Evolutionary conservation across 35 echinoderm and acorn worm genomes (phyloP).

Genomic region (Ptychodera flava): DNA sequence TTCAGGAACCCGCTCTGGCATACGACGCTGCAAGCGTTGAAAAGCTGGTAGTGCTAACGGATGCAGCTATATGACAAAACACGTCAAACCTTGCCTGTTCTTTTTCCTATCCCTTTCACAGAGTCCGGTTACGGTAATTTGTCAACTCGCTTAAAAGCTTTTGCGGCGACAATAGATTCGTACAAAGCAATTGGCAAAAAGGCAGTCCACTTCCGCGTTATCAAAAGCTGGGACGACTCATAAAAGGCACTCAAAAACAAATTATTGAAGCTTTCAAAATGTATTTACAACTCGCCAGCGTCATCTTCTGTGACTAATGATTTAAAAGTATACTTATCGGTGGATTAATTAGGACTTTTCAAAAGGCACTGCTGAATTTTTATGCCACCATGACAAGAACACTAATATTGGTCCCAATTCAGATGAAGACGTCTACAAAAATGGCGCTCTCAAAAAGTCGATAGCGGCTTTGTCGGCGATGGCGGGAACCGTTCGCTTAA

Average conservation of each 20-base stretch:
- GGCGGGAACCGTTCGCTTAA: too few relatives aligned
- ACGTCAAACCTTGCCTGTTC: not conserved
- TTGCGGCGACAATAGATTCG: not conserved
- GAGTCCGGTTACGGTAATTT: not conserved
- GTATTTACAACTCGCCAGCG: not conserved
- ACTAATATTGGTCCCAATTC: not conserved
- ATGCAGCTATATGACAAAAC: not conserved
- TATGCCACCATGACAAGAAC: not conserved
- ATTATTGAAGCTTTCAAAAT: not conserved
- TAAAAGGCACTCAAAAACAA: not conserved
- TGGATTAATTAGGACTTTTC: not conserved
- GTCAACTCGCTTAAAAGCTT: not conserved
- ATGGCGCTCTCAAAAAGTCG: not conserved
- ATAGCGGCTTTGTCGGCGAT: not conserved
- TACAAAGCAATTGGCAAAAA: not conserved
- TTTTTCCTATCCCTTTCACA: not conserved
- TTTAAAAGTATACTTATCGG: not conserved
- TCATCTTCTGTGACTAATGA: not conserved
- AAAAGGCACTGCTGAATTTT: not conserved
- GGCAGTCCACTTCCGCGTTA: not conserved
- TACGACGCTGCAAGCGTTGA: not conserved
- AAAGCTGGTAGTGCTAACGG: not conserved
- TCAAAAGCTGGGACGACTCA: not conserved
- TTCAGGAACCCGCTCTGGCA: not conserved
- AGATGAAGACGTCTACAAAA: not conserved